phyloP scores from a whole-genome alignment of 1,140 invertebrate genomes.

The Macrostomum lignano region DNA sequence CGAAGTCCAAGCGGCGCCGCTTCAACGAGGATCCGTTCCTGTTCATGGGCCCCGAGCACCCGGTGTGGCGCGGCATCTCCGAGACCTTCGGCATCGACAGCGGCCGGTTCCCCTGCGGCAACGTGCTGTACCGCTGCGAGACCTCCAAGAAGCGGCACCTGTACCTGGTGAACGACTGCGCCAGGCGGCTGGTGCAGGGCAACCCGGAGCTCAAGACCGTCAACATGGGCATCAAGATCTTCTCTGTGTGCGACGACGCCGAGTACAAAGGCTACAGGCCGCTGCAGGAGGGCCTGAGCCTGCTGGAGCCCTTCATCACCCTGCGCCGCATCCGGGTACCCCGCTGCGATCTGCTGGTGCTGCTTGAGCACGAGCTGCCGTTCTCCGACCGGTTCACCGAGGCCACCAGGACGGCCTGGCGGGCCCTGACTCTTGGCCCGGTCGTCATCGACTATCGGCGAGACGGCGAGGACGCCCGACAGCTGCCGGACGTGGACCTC shows the following conservation, averaged over 20 bases:
- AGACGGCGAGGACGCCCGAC: not conserved
- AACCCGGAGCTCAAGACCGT: slow-evolving; percentile 2
- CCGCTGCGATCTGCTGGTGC: not conserved
- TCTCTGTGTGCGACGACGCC: not conserved
- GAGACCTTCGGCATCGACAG: not conserved
- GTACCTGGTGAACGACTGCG: not conserved
- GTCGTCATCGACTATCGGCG: not conserved
- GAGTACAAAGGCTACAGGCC: not conserved
- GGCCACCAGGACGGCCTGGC: not conserved
- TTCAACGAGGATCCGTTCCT: slow-evolving; percentile 3
- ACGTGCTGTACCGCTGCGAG: not conserved
- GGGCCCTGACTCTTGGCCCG: slow-evolving; percentile 1
- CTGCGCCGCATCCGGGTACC: not conserved
- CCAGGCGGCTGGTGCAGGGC: slow-evolving; percentile 1
- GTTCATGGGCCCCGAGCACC: slow-evolving; percentile 1
- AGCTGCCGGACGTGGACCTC: not conserved
- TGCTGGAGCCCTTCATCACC: not conserved
- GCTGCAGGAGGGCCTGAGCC: slow-evolving; percentile 1
- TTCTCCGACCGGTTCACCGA: not conserved
- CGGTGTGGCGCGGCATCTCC: not conserved
- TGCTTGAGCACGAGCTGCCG: slow-evolving; percentile 1
- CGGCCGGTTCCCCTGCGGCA: not conserved
- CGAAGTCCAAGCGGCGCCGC: not conserved
- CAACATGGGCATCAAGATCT: slow-evolving; percentile 2
- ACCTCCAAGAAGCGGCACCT: slow-evolving; percentile 1